These are phyloP conservation scores for Bhutanitis thaidina DNA, from an alignment of 2,888 invertebrate species.

Conservation along the genomic window DNA sequence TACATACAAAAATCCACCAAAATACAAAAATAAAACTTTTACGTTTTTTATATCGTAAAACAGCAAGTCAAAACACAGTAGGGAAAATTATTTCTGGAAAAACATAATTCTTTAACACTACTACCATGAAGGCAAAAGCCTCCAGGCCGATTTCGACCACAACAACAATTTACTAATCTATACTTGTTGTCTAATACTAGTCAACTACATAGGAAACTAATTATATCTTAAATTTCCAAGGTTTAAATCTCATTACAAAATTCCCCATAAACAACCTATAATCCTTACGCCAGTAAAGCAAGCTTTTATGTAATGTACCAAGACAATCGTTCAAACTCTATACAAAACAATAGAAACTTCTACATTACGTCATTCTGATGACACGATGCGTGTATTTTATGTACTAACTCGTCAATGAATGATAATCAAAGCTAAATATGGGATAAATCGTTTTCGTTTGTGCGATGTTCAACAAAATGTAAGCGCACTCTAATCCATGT, in stretches of 20 bases:
- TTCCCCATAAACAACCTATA: conserved; percentile 62
- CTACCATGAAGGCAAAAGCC: no score
- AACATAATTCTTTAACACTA: no score
- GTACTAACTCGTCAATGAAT: conserved; percentile 28
- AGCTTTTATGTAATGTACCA: conserved; percentile 42
- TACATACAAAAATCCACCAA: no score
- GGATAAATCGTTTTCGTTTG: conserved; percentile 24
- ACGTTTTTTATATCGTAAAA: no score
- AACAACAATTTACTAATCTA: no score
- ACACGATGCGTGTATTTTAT: not conserved
- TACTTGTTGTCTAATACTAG: no score
- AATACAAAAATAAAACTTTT: no score
- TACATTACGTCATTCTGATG: conserved; percentile 32
- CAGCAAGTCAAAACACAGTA: no score
- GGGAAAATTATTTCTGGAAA: no score
- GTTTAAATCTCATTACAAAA: conserved; percentile 42
- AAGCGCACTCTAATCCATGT: conserved; percentile 61
- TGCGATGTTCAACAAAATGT: conserved; percentile 55
- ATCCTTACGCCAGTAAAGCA: conserved; percentile 55
- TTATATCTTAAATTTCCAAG: conserved; percentile 41
- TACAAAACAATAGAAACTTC: not conserved
- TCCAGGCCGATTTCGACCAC: no score
- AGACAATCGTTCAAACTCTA: not conserved
- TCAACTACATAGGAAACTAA: no score
- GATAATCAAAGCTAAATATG: conserved; percentile 11